Evolutionary conservation across 2,888 invertebrate genomes (phyloP).

Genomic region (Diploptera punctata): DNA sequence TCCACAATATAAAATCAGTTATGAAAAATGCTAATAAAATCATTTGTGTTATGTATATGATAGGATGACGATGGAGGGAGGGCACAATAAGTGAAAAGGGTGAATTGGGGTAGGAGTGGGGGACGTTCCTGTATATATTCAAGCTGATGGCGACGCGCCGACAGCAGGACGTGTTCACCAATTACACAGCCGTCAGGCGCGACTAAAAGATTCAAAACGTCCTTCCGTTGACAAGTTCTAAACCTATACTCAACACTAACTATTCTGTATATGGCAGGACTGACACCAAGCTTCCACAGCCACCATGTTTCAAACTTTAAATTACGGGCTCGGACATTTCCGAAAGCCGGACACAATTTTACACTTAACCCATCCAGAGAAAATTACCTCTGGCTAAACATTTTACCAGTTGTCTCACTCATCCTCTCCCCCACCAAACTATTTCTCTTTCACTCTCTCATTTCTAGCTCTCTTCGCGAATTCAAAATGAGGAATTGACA

Average conservation of each 20-base stretch:
- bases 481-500: constrained; percentile 27
- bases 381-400: constrained; percentile 33
- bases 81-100: not conserved
- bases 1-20: too few relatives aligned
- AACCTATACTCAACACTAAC: constrained; percentile 28
- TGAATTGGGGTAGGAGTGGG: not conserved
- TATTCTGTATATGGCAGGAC: constrained; percentile 22
- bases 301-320: constrained; percentile 37
- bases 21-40: too few relatives aligned
- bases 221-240: constrained; percentile 32
- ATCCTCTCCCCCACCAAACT: constrained; percentile 14
- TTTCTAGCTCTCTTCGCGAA: not conserved
- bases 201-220: constrained; percentile 41
- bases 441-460: constrained; percentile 23
- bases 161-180: constrained; percentile 40
- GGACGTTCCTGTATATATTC: constrained; percentile 1
- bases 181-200: constrained; percentile 39
- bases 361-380: constrained; percentile 40
- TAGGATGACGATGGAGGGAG: not conserved
- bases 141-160: constrained; percentile 26
- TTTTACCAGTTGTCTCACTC: constrained; percentile 27
- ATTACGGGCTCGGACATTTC: constrained; percentile 40
- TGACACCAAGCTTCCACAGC: constrained; percentile 21
- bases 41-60: too few relatives aligned
- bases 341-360: constrained; percentile 42